Conservation (phyloP, 2,797 vertebrate species). For the Bovichtus diacanthus region DNA sequence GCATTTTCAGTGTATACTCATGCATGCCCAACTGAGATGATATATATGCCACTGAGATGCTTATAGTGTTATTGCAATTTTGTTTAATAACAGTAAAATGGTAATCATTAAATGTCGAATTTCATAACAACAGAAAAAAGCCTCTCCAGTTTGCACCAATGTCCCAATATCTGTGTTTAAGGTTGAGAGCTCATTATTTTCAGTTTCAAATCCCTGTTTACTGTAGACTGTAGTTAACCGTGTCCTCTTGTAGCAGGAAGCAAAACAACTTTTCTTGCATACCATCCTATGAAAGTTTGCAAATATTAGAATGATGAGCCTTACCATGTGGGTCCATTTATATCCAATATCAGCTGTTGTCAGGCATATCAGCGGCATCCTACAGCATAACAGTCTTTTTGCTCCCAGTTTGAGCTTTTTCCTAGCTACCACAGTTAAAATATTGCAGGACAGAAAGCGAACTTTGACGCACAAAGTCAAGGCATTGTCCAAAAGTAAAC, state of each 20-base stretch:
- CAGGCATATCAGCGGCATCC: not conserved
- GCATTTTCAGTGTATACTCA: not conserved
- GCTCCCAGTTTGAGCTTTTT: not conserved
- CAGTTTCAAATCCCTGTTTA: slow-evolving; percentile 6
- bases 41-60: slow-evolving; percentile 3
- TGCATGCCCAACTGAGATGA: slow-evolving; percentile 37
- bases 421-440: slow-evolving; percentile 8
- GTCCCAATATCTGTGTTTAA: not conserved
- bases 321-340: not conserved
- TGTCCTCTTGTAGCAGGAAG: not conserved
- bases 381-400: not conserved
- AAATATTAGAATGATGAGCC: not conserved
- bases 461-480: not conserved
- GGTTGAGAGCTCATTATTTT: slow-evolving; percentile 44
- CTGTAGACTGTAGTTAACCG: slow-evolving; percentile 1
- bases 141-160: not conserved
- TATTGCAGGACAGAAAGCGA: slow-evolving; percentile 2
- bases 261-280: not conserved
- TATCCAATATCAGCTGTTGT: not conserved
- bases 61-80: not conserved
- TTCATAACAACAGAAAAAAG: slow-evolving; percentile 17
- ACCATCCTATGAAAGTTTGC: not conserved
- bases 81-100: slow-evolving; percentile 21
- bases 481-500: not conserved
- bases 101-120: slow-evolving; percentile 31